phyloP scores from a whole-genome alignment of 2,113 vertebrate genomes.

The Pachycephala philippinensis region DNA sequence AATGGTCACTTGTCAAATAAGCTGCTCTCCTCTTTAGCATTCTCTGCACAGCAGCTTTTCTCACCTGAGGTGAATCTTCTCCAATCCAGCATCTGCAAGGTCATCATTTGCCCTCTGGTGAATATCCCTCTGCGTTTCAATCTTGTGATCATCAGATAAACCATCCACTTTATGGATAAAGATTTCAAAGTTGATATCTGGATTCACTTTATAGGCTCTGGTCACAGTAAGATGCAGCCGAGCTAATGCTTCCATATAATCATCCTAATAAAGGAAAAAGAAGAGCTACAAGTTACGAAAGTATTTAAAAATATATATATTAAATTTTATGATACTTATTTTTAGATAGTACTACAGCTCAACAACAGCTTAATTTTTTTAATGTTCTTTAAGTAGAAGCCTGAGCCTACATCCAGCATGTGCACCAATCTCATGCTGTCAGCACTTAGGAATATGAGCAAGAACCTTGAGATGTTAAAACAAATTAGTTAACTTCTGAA shows the following conservation, averaged over 20 bases:
- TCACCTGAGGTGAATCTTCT: constrained; percentile 91
- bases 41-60: background rate
- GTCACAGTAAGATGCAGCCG: constrained; percentile 91
- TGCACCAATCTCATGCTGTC: background rate
- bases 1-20: background rate
- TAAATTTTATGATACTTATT: background rate
- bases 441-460: background rate
- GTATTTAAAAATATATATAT: background rate
- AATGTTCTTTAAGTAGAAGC: background rate
- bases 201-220: constrained; percentile 91
- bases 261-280: constrained; percentile 75
- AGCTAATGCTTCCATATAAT: constrained; percentile 91
- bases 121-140: constrained; percentile 92
- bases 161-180: constrained; percentile 97
- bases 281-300: background rate
- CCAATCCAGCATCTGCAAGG: constrained; percentile 86
- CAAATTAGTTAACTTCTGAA: background rate
- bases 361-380: background rate
- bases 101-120: constrained; percentile 91
- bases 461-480: background rate
- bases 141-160: constrained; percentile 92
- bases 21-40: background rate
- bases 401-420: background rate
- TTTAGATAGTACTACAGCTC: background rate
- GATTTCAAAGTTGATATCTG: constrained; percentile 93